phyloP scores from a whole-genome alignment of 2,113 vertebrate species.

The Dipodomys merriami region DNA sequence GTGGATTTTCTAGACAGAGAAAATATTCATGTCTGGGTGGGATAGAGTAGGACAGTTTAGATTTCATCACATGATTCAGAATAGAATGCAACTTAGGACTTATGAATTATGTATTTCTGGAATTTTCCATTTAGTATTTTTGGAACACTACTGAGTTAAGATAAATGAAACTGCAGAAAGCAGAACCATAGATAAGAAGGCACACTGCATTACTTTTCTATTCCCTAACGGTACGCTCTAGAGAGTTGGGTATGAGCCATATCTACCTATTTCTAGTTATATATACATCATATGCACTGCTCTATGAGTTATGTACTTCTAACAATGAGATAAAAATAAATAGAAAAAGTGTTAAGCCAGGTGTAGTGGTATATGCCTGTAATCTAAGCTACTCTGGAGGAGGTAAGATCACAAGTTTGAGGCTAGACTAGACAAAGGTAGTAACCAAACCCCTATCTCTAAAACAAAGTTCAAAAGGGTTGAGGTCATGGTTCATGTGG shows the following conservation, averaged over 20 bases:
- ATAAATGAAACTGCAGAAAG: not conserved
- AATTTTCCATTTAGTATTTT: not conserved
- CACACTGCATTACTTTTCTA: not conserved
- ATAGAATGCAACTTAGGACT: not conserved
- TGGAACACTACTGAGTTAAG: not conserved
- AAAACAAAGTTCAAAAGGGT: no score
- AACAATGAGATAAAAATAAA: not conserved
- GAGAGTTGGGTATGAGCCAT: not conserved
- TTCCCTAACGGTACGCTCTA: not conserved
- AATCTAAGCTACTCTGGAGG: no score
- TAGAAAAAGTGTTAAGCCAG: not conserved
- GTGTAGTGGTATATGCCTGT: no score
- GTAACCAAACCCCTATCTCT: no score
- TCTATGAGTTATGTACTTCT: not conserved
- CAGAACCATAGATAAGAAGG: not conserved
- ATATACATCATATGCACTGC: not conserved
- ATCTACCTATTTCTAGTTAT: not conserved
- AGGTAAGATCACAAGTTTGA: no score
- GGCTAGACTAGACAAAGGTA: no score
- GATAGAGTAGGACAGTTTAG: not conserved
- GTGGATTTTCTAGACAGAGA: not conserved
- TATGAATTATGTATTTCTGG: not conserved
- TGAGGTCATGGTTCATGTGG: no score
- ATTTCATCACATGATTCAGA: not conserved
- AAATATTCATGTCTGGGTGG: not conserved